Percentiles rank a stretch among this genome's conserved stretches.
Evolutionary conservation across 2,797 vertebrate species (phyloP).

Genomic region (Acanthurus lineatus): DNA sequence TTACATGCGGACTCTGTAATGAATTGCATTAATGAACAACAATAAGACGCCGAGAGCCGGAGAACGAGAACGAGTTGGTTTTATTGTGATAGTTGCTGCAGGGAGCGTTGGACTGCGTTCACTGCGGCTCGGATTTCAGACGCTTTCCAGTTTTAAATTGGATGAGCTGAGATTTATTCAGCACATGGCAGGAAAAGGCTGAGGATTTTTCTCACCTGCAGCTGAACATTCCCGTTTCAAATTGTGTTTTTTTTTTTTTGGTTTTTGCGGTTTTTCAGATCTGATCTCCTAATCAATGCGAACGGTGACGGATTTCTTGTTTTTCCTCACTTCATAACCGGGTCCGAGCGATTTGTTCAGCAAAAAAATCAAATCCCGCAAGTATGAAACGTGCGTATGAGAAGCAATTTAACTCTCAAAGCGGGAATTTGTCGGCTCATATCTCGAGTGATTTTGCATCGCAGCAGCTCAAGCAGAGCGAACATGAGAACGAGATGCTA

Average conservation of each 20-base stretch:
- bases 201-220: not conserved
- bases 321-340: not conserved
- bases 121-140: not conserved
- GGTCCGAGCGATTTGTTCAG: not conserved
- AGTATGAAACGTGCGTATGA: not conserved
- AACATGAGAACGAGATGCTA: not conserved
- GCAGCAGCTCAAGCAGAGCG: not conserved
- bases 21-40: constrained; percentile 67
- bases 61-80: constrained; percentile 41
- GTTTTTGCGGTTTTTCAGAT: too few relatives aligned
- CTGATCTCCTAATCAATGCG: not conserved
- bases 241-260: not conserved
- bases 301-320: not conserved
- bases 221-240: not conserved
- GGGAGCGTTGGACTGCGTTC: constrained; percentile 10
- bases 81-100: constrained; percentile 32
- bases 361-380: not conserved
- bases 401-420: not conserved
- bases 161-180: constrained; percentile 9
- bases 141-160: constrained; percentile 12
- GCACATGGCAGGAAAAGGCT: not conserved
- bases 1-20: constrained; percentile 61
- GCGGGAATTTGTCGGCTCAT: not conserved
- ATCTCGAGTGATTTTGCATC: not conserved
- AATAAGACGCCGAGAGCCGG: constrained; percentile 55